phyloP scores from a whole-genome alignment of 2,797 vertebrate species.

The Poecilia picta region DNA sequence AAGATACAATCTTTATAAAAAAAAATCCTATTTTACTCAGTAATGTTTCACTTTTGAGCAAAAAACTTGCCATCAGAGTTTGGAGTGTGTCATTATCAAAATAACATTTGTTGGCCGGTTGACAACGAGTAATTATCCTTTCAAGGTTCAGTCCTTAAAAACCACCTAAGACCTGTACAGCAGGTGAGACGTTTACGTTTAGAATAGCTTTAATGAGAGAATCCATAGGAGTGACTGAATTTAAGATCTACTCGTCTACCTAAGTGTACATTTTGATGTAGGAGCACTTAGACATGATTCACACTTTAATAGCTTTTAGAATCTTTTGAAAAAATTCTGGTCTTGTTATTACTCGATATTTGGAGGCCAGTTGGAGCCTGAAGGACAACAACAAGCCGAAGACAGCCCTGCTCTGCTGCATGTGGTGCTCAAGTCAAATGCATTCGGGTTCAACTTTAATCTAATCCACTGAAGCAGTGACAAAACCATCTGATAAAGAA shows the following conservation, averaged over 20 bases:
- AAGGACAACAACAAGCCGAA: not conserved
- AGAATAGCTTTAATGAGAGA: not conserved
- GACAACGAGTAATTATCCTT: not conserved
- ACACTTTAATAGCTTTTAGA: not conserved
- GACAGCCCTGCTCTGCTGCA: not conserved
- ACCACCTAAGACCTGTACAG: not conserved
- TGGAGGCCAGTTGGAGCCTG: not conserved
- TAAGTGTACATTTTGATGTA: not conserved
- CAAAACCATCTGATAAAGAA: not conserved
- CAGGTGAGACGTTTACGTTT: not conserved
- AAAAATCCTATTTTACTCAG: not conserved
- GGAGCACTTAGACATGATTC: not conserved
- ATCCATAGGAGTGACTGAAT: not conserved
- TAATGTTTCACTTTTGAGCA: constrained; percentile 6
- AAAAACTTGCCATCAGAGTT: not conserved
- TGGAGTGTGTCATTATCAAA: not conserved
- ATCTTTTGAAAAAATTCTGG: not conserved
- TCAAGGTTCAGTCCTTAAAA: not conserved
- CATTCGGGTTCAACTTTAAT: not conserved
- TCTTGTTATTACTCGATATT: not conserved
- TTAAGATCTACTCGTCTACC: not conserved
- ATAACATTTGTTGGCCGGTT: not conserved
- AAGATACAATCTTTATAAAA: not conserved
- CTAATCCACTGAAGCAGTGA: not conserved
- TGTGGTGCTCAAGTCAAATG: not conserved